These are phyloP conservation scores for Dasysyrphus tricinctus DNA, from an alignment of 2,888 invertebrate species.

Conservation along the genomic window DNA sequence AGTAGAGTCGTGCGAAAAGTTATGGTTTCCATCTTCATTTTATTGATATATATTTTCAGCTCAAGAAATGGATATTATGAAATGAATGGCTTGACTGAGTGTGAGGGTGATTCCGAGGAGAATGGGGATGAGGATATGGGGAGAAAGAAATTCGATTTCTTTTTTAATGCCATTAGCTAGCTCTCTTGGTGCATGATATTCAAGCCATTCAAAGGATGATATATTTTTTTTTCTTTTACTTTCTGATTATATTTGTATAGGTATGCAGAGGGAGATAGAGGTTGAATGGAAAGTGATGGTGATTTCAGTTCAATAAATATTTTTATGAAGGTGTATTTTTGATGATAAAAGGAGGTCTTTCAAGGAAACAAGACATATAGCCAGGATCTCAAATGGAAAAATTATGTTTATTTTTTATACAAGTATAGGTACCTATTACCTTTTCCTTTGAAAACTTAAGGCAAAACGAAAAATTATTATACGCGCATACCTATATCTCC, in stretches of 20 bases:
- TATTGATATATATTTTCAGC: constrained; percentile 60
- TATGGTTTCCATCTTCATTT: constrained; percentile 60
- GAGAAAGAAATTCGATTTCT: constrained; percentile 39
- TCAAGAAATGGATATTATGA: constrained; percentile 55
- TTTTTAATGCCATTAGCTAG: constrained; percentile 42
- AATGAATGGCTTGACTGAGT: constrained; percentile 22
- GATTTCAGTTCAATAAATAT: constrained; percentile 47
- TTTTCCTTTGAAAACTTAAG: not conserved
- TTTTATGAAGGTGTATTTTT: constrained; percentile 45
- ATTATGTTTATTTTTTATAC: constrained; percentile 33
- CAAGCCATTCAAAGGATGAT: constrained; percentile 37
- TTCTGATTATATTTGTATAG: not conserved
- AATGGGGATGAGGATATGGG: not conserved
- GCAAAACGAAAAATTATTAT: not conserved
- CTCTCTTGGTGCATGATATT: constrained; percentile 47
- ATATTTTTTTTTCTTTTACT: constrained; percentile 19
- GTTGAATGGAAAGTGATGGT: constrained; percentile 17
- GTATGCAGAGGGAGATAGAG: not conserved
- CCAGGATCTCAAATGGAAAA: constrained; percentile 25
- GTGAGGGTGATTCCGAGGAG: not conserved
- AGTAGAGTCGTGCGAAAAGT: constrained; percentile 51
- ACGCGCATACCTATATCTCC: not conserved
- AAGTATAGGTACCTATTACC: not conserved
- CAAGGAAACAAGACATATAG: not conserved
- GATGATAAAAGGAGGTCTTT: not conserved